Conservation (phyloP, 1,140 invertebrate genomes). For the Drosophila quadrilineata region DNA sequence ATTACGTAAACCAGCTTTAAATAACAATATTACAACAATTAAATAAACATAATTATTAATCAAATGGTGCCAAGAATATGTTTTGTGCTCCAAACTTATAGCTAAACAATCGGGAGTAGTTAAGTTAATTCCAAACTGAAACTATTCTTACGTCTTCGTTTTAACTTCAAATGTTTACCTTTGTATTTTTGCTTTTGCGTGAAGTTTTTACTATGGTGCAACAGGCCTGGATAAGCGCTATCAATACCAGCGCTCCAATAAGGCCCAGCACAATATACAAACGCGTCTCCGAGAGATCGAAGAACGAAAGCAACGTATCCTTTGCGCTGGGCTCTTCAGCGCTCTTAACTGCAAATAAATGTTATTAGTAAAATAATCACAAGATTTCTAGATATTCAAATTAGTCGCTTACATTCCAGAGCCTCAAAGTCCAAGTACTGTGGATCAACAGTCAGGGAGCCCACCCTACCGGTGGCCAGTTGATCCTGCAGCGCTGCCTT, state of each 20-base stretch:
- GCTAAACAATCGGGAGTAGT: conserved; percentile 15
- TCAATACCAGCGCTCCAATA: conserved; percentile 88
- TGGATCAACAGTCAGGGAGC: conserved; percentile 89
- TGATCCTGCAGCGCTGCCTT: conserved; percentile 86
- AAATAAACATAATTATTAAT: conserved; percentile 58
- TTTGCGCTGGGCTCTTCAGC: conserved; percentile 54
- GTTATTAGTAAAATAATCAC: not conserved
- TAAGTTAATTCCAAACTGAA: conserved; percentile 24
- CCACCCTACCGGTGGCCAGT: conserved; percentile 87
- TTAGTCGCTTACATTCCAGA: conserved; percentile 82
- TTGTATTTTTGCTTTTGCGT: conserved; percentile 84
- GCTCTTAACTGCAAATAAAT: conserved; percentile 54
- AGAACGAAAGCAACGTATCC: conserved; percentile 82
- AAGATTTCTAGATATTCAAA: not conserved
- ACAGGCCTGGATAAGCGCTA: conserved; percentile 91
- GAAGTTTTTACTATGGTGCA: conserved; percentile 90
- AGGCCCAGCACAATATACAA: conserved; percentile 92
- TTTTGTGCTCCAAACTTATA: conserved; percentile 29
- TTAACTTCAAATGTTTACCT: conserved; percentile 80
- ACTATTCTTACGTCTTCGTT: not conserved
- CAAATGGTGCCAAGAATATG: conserved; percentile 23
- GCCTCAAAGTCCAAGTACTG: conserved; percentile 87
- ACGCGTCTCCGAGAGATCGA: conserved; percentile 86
- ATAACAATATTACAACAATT: conserved; percentile 64
- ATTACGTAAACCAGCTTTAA: conserved; percentile 81